A percentile compares a stretch with the other conserved stretches of the same genome.
Conservation (phyloP, 1,140 invertebrate species). For the Drosophila nebulosa region DNA sequence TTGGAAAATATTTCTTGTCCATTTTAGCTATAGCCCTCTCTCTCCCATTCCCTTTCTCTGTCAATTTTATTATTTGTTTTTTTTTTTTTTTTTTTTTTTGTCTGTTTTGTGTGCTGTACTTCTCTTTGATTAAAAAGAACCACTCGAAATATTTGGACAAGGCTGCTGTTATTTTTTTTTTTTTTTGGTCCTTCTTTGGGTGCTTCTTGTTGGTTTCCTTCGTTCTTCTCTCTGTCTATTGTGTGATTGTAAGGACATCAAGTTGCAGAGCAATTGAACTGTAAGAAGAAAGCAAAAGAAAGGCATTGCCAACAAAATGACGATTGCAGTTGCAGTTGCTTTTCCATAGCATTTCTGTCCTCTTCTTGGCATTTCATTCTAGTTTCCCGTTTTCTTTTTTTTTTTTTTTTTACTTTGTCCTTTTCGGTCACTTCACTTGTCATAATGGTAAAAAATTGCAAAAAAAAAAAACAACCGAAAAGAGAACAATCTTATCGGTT, state of each 20-base stretch:
- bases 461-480: conserved; percentile 10
- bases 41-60: not conserved
- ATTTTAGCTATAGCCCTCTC: not conserved
- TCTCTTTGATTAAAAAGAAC: conserved; percentile 8
- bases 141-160: conserved; percentile 11
- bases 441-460: conserved; percentile 52
- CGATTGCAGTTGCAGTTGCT: conserved; percentile 48
- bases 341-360: conserved; percentile 15
- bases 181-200: not conserved
- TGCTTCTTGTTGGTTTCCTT: not conserved
- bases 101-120: not conserved
- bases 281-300: conserved; percentile 32
- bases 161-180: not conserved
- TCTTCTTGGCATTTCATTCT: conserved; percentile 27
- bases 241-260: conserved; percentile 34
- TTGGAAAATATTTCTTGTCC: conserved; percentile 38
- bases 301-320: conserved; percentile 72
- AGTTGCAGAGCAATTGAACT: conserved; percentile 58
- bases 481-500: conserved; percentile 5
- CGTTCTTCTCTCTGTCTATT: not conserved
- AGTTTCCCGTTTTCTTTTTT: conserved; percentile 25
- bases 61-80: conserved; percentile 5
- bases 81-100: not conserved
- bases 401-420: conserved; percentile 27
- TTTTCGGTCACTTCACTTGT: conserved; percentile 66